Evolutionary conservation across 2,888 invertebrate species (phyloP).

Genomic region (Zaprionus bogoriensis): DNA sequence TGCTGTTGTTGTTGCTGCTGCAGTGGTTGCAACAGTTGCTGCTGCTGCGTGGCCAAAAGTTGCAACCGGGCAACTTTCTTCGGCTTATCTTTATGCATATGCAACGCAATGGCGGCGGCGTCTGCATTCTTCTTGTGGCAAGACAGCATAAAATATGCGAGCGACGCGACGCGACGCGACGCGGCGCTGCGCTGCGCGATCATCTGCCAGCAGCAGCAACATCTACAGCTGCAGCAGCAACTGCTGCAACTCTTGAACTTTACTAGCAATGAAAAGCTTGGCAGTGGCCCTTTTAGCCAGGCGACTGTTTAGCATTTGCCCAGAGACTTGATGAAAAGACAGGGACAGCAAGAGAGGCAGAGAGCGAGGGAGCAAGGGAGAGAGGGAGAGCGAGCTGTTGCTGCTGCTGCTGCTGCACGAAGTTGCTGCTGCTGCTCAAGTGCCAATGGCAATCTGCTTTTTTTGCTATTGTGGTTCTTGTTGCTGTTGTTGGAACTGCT

Average conservation of each 20-base stretch:
- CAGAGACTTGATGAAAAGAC: too few species aligned
- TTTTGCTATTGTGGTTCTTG: constrained; percentile 17
- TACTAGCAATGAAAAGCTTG: constrained; percentile 75
- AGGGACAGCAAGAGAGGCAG: constrained; percentile 20
- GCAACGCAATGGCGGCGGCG: constrained; percentile 72
- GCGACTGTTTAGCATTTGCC: constrained; percentile 72
- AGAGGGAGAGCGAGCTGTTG: not conserved
- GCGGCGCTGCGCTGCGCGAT: constrained; percentile 55
- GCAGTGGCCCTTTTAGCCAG: constrained; percentile 63
- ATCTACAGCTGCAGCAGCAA: constrained; percentile 29
- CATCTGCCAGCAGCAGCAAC: constrained; percentile 54
- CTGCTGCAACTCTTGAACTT: constrained; percentile 72
- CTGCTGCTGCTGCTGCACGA: constrained; percentile 58
- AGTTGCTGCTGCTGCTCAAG: constrained; percentile 70
- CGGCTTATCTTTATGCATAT: constrained; percentile 75
- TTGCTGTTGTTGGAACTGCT: constrained; percentile 37
- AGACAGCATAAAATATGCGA: constrained; percentile 63
- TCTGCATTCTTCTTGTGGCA: constrained; percentile 67
- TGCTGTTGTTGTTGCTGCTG: constrained; percentile 33
- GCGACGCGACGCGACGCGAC: constrained; percentile 50
- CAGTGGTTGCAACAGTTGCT: constrained; percentile 23
- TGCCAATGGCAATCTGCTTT: constrained; percentile 73
- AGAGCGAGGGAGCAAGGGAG: not conserved
- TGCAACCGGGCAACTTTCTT: constrained; percentile 64
- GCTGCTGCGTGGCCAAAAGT: constrained; percentile 38